Evolutionary conservation across 2,797 vertebrate species (phyloP).

Genomic region (Kryptopterus vitreolus): DNA sequence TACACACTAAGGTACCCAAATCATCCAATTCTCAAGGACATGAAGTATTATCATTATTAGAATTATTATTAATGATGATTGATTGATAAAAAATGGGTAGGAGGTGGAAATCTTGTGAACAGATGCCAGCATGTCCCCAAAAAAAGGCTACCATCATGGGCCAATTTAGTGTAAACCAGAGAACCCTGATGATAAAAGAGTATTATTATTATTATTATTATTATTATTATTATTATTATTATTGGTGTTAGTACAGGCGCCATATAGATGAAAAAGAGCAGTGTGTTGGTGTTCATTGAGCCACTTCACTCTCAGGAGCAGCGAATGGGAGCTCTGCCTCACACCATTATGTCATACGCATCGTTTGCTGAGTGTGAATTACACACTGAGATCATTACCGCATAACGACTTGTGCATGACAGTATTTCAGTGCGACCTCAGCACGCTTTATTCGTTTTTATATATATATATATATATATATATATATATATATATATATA

Average conservation of each 20-base stretch:
- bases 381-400: slow-evolving; percentile 44
- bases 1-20: not conserved
- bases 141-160: not conserved
- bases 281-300: slow-evolving; percentile 28
- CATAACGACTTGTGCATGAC: slow-evolving; percentile 26
- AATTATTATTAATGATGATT: not conserved
- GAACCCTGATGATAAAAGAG: not conserved
- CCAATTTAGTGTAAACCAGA: slow-evolving; percentile 5
- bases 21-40: not conserved
- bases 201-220: not conserved
- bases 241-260: not conserved
- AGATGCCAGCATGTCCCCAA: not conserved
- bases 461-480: no score
- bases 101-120: not conserved
- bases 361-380: slow-evolving; percentile 44
- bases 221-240: not conserved
- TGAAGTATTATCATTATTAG: not conserved
- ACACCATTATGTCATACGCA: slow-evolving; percentile 56
- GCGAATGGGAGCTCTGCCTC: slow-evolving; percentile 44
- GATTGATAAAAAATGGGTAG: not conserved
- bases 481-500: no score
- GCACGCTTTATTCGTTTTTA: not conserved
- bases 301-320: not conserved
- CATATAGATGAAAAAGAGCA: not conserved
- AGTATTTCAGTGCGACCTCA: slow-evolving; percentile 29